phyloP scores from a whole-genome alignment of 2,888 invertebrate genomes.

The Catonia carolina region DNA sequence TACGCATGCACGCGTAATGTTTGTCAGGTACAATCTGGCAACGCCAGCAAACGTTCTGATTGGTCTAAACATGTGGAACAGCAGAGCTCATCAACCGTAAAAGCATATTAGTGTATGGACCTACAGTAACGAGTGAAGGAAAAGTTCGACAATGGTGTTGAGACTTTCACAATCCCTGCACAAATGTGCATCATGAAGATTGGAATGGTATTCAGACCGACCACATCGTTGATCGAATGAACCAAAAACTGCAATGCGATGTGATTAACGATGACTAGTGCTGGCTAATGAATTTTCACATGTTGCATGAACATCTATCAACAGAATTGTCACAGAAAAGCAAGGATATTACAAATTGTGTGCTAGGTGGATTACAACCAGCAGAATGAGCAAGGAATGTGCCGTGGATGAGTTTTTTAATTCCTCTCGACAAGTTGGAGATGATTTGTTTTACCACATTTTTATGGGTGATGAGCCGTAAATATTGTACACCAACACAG shows the following conservation, averaged over 20 bases:
- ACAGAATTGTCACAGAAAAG: too few relatives aligned
- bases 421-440: background rate
- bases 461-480: constrained; percentile 21
- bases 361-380: constrained; percentile 17
- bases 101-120: too few relatives aligned
- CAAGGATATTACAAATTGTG: constrained; percentile 11
- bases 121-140: too few relatives aligned
- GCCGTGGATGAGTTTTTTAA: background rate
- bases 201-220: too few relatives aligned
- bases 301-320: background rate
- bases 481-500: constrained; percentile 18
- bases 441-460: constrained; percentile 10
- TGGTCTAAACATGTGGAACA: too few relatives aligned
- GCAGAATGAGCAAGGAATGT: constrained; percentile 12
- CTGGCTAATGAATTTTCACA: background rate
- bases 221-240: background rate
- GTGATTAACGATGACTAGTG: background rate
- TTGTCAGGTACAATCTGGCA: too few relatives aligned
- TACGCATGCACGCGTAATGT: too few relatives aligned
- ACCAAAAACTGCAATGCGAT: background rate
- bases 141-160: too few relatives aligned
- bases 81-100: too few relatives aligned
- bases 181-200: too few relatives aligned
- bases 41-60: too few relatives aligned
- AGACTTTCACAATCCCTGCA: too few relatives aligned